Evolutionary conservation across 1,140 invertebrate species (phyloP).

Genomic region (Neodiprion fabricii): DNA sequence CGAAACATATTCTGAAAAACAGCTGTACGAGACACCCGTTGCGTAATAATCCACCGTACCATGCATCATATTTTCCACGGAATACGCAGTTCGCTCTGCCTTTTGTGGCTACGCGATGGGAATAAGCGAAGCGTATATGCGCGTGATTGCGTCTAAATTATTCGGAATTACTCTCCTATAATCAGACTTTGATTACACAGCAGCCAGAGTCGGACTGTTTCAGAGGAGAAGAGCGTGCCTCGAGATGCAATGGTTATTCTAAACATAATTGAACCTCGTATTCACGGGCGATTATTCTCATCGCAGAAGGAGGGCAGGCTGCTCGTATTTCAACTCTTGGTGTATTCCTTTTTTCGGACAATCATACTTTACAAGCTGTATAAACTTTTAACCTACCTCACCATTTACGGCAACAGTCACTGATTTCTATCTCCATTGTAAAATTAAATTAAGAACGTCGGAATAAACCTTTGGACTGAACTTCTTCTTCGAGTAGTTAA

Average conservation of each 20-base stretch:
- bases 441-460: no score
- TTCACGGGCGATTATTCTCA: not conserved
- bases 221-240: not conserved
- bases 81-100: not conserved
- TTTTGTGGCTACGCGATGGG: not conserved
- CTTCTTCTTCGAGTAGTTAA: no score
- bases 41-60: not conserved
- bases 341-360: no score
- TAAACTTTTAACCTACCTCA: no score
- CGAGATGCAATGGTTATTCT: not conserved
- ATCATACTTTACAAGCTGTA: no score
- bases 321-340: no score
- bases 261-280: not conserved
- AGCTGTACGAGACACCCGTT: not conserved
- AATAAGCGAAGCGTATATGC: not conserved
- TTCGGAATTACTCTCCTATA: not conserved
- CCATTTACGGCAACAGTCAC: no score
- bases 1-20: no score
- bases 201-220: not conserved
- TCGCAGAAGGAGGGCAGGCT: no score
- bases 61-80: not conserved
- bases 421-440: no score
- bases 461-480: no score
- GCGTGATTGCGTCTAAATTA: conserved; percentile 3
- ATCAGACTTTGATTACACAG: conserved; percentile 5